These are phyloP conservation scores for Hypena proboscidalis DNA, from an alignment of 2,888 invertebrate species.

Conservation along the genomic window DNA sequence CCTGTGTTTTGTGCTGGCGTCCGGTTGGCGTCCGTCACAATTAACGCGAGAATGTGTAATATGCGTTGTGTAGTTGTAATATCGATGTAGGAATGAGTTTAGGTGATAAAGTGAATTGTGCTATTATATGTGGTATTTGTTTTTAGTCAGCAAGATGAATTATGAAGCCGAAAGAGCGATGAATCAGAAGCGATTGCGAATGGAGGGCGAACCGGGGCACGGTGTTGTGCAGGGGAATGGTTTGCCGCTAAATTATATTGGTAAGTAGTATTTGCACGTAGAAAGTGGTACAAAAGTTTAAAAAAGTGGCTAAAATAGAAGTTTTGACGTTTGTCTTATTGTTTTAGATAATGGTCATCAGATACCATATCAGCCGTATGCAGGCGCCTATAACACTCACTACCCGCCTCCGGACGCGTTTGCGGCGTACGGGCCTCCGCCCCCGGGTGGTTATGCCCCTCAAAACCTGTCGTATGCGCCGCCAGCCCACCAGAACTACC, in stretches of 20 bases:
- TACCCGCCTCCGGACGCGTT: slow-evolving; percentile 82
- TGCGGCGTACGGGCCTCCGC: slow-evolving; percentile 79
- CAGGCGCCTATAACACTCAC: slow-evolving; percentile 81
- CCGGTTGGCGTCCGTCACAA: slow-evolving; percentile 84
- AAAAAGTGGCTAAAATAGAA: too few relatives aligned
- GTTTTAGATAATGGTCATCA: slow-evolving; percentile 82
- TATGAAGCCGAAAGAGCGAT: slow-evolving; percentile 83
- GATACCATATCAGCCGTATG: slow-evolving; percentile 82
- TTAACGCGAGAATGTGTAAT: slow-evolving; percentile 66
- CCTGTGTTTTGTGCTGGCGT: slow-evolving; percentile 84
- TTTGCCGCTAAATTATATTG: slow-evolving; percentile 82
- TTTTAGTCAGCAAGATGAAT: slow-evolving; percentile 83
- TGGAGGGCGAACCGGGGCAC: slow-evolving; percentile 83
- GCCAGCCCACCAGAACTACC: slow-evolving; percentile 82
- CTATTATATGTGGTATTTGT: slow-evolving; percentile 61
- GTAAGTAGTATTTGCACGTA: slow-evolving; percentile 52
- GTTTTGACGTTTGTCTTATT: slow-evolving; percentile 31
- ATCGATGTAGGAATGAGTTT: slow-evolving; percentile 55
- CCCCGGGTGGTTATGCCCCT: slow-evolving; percentile 78
- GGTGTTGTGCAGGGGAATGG: slow-evolving; percentile 83
- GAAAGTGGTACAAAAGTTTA: slow-evolving; percentile 42
- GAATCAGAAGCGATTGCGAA: slow-evolving; percentile 83
- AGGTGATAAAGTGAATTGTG: slow-evolving; percentile 46
- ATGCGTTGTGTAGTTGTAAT: slow-evolving; percentile 55
- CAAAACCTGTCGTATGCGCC: slow-evolving; percentile 81